Evolutionary conservation across 2,797 vertebrate genomes (phyloP), one percentile per base, ranked within the genome.

Genomic region (Mustela erminea): DNA sequence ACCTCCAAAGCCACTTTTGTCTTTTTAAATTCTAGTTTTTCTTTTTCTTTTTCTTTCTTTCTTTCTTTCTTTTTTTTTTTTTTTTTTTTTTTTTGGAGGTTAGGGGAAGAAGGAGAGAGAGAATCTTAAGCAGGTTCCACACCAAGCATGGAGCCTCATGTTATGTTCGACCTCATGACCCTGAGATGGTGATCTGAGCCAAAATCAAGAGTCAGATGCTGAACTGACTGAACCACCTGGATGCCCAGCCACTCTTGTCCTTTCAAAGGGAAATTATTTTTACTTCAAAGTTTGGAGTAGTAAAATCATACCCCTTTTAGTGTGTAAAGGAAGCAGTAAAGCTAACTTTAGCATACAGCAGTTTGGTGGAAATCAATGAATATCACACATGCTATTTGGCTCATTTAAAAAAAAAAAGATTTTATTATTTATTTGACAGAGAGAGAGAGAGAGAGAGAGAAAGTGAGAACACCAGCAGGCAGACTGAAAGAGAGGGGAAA

Each of bases 311-410:
- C 17, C 32, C 27, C 70, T 13, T 66, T 11, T 52, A 43, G 38
- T 43, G 21, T 23, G 5, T 83, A 87, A 90, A 83, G 43, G 41
- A 92, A 94, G 7, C 62, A 80, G 52, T 81, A 90, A 97, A 90
- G 72, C 6, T 90, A 54, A 81, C 29, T 56, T 87, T 23, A 43
- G 13, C 27, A 25, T 84, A 11, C 25, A 81, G 43, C 15, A 49
- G 15, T 66, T 92, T 93, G 52, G 20, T 93, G 49, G 83, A 70
- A 93, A 38, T 13, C 38, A 15, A 25, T 77, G 18, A 88, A 21
- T 54, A 95, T 84, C 12, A 74, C 32, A 70, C 86, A 46, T 7
- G 3, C 13, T 43, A 54, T 18, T 54, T 54, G 52, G 52, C 52
- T 54, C 52, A 54, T 54, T 52, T 54, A 38, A 38, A 38, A 38